Base-by-base conservation (phyloP, 2,113 vertebrate genomes). In the Amphiprion ocellaris region DNA sequence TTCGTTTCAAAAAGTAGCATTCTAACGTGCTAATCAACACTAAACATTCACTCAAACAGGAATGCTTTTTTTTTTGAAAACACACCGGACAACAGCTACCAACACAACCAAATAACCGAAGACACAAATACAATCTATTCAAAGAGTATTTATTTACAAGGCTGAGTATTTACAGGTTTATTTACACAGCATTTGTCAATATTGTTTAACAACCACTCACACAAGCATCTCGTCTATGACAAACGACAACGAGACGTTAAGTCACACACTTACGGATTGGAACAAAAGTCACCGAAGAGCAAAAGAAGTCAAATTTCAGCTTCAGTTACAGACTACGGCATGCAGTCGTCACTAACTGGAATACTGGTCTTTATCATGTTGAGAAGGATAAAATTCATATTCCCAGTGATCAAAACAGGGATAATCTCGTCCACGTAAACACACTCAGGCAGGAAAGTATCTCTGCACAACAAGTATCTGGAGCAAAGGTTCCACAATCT, bases 81-180 rank as follows among this genome's bases (percentile, higher is more conserved):
- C 49, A n/a, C 9, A 12, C 26, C 24, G 53, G 14, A 24, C 17
- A n/a, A n/a, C 3, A 60, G 30, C 33, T 46, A 49, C 47, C n/a
- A 61, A 33, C 28, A 26, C 17, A 54, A 53, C n/a, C 30, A 37
- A 37, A 66, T n/a, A 37, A 50, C 7, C 19, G 14, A 5, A 16
- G 23, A 33, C 59, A 68, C 3, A 69, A 30, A 15, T 14, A 60
- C 4, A 10, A 39, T 68, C 33, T 77, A 79, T 74, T 78, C 61
- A 84, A 90, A 91, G 76, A 55, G 11, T 28, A 26, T 93, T 93
- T 94, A 94, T 94, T 94, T 92, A 94, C 92, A 94, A 61, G 56
- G 37, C 49, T 26, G 37, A 60, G 37, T 92, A 87, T 90, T 14
- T 91, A 92, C 92, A 94, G 19, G n/a, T 10, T 23, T 93, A 90